phyloP scores from a whole-genome alignment of 2,888 invertebrate species.

The Agrenia bidenticulata region DNA sequence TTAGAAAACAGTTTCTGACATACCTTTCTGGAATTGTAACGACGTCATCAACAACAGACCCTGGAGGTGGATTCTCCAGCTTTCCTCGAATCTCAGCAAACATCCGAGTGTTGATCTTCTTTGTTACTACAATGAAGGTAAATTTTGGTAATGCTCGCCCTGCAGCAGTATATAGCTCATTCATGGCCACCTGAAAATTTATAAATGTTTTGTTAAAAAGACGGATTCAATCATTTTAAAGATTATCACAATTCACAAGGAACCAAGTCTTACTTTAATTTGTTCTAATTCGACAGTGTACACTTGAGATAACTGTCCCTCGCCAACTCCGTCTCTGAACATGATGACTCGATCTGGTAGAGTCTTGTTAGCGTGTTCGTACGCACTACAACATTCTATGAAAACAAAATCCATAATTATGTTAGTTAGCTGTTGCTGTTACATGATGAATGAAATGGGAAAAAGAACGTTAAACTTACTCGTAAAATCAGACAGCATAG shows the following conservation, averaged over 20 bases:
- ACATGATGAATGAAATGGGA: too few species aligned
- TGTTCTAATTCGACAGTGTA: slow-evolving; percentile 70
- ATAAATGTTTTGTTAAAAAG: too few species aligned
- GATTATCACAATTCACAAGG: too few species aligned
- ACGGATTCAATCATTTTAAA: too few species aligned
- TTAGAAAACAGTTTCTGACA: slow-evolving; percentile 54
- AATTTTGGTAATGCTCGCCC: slow-evolving; percentile 25
- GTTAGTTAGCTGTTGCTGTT: too few species aligned
- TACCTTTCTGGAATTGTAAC: slow-evolving; percentile 73
- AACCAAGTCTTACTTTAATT: slow-evolving; percentile 56
- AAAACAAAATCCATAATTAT: background rate
- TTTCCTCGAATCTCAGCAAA: slow-evolving; percentile 14
- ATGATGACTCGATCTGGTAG: slow-evolving; percentile 74
- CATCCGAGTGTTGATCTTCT: slow-evolving; percentile 42
- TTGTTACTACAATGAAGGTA: slow-evolving; percentile 43
- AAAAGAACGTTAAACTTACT: slow-evolving; percentile 32
- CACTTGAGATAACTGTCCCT: slow-evolving; percentile 81
- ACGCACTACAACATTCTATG: slow-evolving; percentile 62
- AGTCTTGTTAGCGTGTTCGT: slow-evolving; percentile 58
- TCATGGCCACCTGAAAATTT: slow-evolving; percentile 20
- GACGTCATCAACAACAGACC: slow-evolving; percentile 82
- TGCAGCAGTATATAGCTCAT: slow-evolving; percentile 14
- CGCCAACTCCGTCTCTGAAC: slow-evolving; percentile 91
- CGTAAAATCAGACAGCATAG: slow-evolving; percentile 23
- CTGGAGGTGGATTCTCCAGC: slow-evolving; percentile 69